Conservation (phyloP, 2,888 invertebrate species). For the Sphecodes monilicornis region DNA sequence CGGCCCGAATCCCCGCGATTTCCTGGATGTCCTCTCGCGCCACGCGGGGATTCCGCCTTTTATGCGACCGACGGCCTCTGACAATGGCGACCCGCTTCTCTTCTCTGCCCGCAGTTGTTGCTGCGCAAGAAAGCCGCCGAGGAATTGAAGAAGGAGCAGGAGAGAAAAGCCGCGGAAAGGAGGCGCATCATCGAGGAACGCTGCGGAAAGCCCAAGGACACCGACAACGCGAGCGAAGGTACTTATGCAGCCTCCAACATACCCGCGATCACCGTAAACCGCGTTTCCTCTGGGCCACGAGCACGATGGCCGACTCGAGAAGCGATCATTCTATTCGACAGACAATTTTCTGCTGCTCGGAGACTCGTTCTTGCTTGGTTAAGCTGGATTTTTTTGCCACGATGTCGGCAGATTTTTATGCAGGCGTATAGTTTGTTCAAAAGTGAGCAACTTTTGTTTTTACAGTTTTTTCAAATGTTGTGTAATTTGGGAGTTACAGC, state of each 20-base stretch:
- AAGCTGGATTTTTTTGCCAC: not conserved
- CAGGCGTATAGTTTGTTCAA: not conserved
- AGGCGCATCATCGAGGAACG: constrained; percentile 98
- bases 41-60: constrained; percentile 4
- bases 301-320: not conserved
- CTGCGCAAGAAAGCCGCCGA: constrained; percentile 99
- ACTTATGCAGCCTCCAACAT: constrained; percentile 74
- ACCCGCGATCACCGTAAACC: not conserved
- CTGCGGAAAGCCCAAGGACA: constrained; percentile 95
- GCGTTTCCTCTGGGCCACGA: constrained; percentile 12
- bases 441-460: not conserved
- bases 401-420: not conserved
- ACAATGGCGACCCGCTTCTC: constrained; percentile 3
- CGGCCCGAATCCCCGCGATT: not conserved
- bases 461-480: not conserved
- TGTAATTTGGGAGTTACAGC: not conserved
- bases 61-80: not conserved
- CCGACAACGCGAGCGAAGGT: constrained; percentile 98
- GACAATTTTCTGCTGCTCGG: not conserved
- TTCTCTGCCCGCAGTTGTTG: constrained; percentile 90
- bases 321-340: not conserved
- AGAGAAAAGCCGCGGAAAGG: constrained; percentile 98
- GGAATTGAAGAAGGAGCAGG: constrained; percentile 99
- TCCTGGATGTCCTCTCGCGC: not conserved
- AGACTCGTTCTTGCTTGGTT: not conserved